Percentiles rank a stretch among this genome's conserved stretches.
phyloP scores from a whole-genome alignment of 2,113 vertebrate species.

The Oophaga pumilio region DNA sequence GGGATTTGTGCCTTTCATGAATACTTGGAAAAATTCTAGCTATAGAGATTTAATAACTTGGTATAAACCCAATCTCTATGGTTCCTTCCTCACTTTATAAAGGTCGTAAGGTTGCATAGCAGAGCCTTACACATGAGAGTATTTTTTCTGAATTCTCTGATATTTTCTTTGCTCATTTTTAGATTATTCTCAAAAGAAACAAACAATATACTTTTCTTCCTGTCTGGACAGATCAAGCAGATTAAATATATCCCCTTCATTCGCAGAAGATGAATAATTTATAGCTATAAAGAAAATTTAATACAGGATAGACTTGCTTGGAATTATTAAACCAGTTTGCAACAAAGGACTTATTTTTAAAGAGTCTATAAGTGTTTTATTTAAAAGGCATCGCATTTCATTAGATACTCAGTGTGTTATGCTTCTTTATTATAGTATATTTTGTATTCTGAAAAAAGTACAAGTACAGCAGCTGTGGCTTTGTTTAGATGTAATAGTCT shows the following conservation, averaged over 20 bases:
- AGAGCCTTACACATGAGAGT: conserved; percentile 16
- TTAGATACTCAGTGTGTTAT: conserved; percentile 27
- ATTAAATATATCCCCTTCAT: conserved; percentile 44
- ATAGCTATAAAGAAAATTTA: conserved; percentile 36
- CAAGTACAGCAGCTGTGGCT: conserved; percentile 38
- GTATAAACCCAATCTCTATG: conserved; percentile 10
- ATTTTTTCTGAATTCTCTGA: conserved; percentile 43
- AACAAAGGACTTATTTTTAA: conserved; percentile 32
- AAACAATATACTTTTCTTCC: conserved; percentile 49
- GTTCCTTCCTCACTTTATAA: conserved; percentile 29
- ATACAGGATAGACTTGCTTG: conserved; percentile 33
- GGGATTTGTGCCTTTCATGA: conserved; percentile 34
- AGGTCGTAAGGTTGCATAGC: conserved; percentile 18
- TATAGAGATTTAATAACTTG: conserved; percentile 37
- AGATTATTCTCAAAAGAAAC: conserved; percentile 46
- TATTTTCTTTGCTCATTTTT: conserved; percentile 36
- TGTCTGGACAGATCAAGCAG: conserved; percentile 46
- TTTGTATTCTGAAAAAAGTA: conserved; percentile 33
- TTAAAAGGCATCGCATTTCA: conserved; percentile 38
- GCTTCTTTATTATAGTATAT: conserved; percentile 21
- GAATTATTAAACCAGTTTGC: conserved; percentile 24
- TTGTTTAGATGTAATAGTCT: conserved; percentile 49
- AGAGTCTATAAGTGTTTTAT: conserved; percentile 13
- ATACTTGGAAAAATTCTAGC: conserved; percentile 10
- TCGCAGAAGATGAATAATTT: conserved; percentile 43